Percentiles rank a stretch among this genome's conserved stretches.
These are phyloP conservation scores for Periophthalmus magnuspinnatus DNA, from an alignment of 2,797 vertebrate genomes.

Conservation along the genomic window DNA sequence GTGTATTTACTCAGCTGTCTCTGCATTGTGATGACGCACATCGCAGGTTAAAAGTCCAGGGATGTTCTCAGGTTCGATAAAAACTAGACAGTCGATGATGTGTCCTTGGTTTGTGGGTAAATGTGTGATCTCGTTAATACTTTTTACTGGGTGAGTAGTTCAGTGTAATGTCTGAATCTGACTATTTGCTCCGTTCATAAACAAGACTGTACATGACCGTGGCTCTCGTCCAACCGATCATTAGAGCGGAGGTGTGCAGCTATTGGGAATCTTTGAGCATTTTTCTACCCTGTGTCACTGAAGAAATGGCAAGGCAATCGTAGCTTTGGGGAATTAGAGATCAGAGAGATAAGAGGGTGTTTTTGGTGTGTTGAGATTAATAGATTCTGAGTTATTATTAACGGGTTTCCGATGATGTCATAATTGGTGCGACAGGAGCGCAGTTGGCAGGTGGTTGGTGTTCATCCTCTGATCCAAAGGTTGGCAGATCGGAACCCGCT, in stretches of 20 bases:
- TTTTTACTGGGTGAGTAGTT: constrained; percentile 30
- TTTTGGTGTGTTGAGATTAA: background rate
- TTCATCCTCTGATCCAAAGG: no score
- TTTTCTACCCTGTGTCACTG: background rate
- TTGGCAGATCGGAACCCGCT: no score
- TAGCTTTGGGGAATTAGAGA: background rate
- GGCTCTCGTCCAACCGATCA: constrained; percentile 38
- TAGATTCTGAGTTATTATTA: background rate
- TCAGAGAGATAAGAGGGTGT: background rate
- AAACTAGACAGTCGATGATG: constrained; percentile 51
- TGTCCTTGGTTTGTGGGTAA: constrained; percentile 12
- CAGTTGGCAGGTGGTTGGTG: no score
- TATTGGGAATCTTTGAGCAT: constrained; percentile 29
- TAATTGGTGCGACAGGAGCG: background rate
- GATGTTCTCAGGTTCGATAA: background rate
- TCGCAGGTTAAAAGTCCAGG: constrained; percentile 22
- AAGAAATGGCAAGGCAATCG: background rate
- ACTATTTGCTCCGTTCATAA: constrained; percentile 38
- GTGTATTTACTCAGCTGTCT: background rate
- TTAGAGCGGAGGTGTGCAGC: constrained; percentile 39
- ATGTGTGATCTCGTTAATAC: constrained; percentile 21
- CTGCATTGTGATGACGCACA: background rate
- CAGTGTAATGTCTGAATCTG: constrained; percentile 44
- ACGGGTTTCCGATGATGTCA: background rate
- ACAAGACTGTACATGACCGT: constrained; percentile 65